Conservation (phyloP, 2,797 vertebrate species). For the Borostomias antarcticus region DNA sequence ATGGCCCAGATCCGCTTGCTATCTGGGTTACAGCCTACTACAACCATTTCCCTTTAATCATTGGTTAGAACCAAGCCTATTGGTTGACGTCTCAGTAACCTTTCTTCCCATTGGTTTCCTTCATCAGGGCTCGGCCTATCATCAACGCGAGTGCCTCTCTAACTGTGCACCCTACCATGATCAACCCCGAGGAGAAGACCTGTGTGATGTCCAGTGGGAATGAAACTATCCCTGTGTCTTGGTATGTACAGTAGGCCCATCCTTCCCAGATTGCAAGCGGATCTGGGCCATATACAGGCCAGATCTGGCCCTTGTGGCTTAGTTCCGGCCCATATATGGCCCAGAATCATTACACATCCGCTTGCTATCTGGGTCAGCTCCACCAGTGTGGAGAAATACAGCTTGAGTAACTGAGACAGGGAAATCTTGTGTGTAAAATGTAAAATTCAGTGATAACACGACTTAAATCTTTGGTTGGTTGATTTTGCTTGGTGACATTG, state of each 20-base stretch:
- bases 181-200: conserved; percentile 89
- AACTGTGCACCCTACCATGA: conserved; percentile 84
- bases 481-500: too few species aligned
- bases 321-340: too few species aligned
- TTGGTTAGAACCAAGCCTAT: neutral
- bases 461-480: too few species aligned
- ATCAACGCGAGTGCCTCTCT: conserved; percentile 83
- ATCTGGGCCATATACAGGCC: too few species aligned
- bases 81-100: neutral
- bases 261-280: too few species aligned
- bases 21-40: too few species aligned
- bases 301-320: too few species aligned
- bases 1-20: too few species aligned
- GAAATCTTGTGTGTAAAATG: conserved; percentile 44
- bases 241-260: conserved; percentile 71
- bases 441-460: too few species aligned
- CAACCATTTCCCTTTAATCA: neutral
- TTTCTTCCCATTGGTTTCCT: neutral
- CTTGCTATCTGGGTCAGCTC: too few species aligned
- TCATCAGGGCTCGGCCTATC: conserved; percentile 85
- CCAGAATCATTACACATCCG: too few species aligned
- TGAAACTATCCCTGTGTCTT: conserved; percentile 77
- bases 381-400: too few species aligned
- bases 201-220: conserved; percentile 72
- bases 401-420: conserved; percentile 8